Evolutionary conservation across 2,888 invertebrate genomes (phyloP).

Genomic region (Ormyrus thymus): DNA sequence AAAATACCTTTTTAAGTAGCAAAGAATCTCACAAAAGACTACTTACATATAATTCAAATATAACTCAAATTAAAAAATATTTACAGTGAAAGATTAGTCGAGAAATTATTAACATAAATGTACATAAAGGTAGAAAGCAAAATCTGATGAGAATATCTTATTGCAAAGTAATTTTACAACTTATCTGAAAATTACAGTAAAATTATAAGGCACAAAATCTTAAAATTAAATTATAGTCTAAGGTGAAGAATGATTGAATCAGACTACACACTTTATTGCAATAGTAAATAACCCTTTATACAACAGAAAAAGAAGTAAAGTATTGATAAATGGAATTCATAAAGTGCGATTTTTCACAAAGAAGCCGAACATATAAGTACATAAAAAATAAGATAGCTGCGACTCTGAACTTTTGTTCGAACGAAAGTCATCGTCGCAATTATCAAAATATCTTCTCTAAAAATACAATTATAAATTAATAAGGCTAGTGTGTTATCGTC

Average conservation of each 20-base stretch:
- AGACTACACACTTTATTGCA: neutral
- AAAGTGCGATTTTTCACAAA: constrained; percentile 9
- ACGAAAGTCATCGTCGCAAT: neutral
- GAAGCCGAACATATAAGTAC: constrained; percentile 31
- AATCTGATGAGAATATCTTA: constrained; percentile 7
- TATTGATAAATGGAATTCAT: constrained; percentile 14
- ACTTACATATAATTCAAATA: neutral
- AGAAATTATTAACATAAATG: no score
- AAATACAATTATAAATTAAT: constrained; percentile 47
- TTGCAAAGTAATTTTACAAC: neutral
- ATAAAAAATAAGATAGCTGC: constrained; percentile 39
- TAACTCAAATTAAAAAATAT: neutral
- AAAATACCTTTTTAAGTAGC: neutral
- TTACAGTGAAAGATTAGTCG: no score
- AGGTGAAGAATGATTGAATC: no score
- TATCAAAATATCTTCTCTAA: constrained; percentile 38
- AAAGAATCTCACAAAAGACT: neutral
- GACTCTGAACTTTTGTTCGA: neutral
- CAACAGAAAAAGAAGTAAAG: constrained; percentile 9
- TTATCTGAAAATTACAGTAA: no score
- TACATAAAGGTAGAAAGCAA: neutral
- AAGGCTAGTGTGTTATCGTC: constrained; percentile 42
- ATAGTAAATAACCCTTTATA: neutral
- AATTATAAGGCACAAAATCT: no score
- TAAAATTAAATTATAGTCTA: no score